phyloP scores from a whole-genome alignment of 2,113 vertebrate genomes.

The Sus scrofa region DNA sequence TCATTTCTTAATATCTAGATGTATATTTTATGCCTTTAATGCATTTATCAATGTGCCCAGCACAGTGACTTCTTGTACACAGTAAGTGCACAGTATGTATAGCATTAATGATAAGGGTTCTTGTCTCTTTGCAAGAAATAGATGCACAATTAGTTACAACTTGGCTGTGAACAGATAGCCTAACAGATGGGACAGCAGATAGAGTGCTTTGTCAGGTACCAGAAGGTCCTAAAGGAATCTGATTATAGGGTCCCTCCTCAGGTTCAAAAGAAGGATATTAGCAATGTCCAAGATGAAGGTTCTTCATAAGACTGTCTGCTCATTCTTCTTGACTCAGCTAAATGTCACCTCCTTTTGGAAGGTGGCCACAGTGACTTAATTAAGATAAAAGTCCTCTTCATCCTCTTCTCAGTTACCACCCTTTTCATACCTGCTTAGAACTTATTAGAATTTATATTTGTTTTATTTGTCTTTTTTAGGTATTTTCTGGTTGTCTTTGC shows the following conservation, averaged over 20 bases:
- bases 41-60: neutral
- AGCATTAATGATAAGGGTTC: neutral
- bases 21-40: neutral
- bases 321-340: neutral
- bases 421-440: neutral
- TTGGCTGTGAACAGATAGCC: neutral
- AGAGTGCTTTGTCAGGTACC: neutral
- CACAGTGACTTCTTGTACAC: neutral
- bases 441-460: neutral
- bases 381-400: neutral
- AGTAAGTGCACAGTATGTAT: neutral
- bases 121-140: constrained; percentile 35
- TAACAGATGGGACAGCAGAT: neutral
- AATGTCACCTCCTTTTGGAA: neutral
- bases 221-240: neutral
- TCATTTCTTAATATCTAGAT: neutral
- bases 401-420: neutral
- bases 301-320: neutral
- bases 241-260: neutral
- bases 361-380: neutral
- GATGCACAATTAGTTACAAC: neutral
- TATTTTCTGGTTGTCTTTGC: neutral
- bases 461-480: neutral
- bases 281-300: neutral
- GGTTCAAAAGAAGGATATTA: neutral